Evolutionary conservation across 2,888 invertebrate genomes (phyloP).

Genomic region (Campopleginae sp.): DNA sequence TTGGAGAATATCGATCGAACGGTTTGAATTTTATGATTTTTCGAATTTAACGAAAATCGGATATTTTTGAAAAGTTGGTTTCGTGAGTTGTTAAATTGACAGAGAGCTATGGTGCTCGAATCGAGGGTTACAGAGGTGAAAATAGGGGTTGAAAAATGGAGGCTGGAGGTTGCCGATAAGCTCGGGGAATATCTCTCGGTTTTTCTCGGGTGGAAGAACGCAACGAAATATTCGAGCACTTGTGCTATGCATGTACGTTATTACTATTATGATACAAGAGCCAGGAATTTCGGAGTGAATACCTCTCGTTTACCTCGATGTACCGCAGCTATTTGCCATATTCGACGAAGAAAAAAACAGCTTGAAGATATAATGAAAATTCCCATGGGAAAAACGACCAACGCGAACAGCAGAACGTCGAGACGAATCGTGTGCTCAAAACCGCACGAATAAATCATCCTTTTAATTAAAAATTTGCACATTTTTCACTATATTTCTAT

Average conservation of each 20-base stretch:
- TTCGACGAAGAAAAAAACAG: conserved; percentile 7
- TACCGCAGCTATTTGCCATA: conserved; percentile 27
- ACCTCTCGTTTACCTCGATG: conserved; percentile 42
- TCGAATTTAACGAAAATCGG: too few species aligned
- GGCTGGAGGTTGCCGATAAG: conserved; percentile 20
- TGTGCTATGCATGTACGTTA: neutral
- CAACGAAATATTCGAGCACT: conserved; percentile 43
- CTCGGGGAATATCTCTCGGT: conserved; percentile 42
- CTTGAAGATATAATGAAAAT: conserved; percentile 16
- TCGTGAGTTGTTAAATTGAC: neutral
- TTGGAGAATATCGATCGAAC: too few species aligned
- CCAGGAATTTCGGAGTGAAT: conserved; percentile 48
- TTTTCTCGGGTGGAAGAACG: conserved; percentile 20
- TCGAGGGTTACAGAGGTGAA: neutral
- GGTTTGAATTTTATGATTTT: too few species aligned
- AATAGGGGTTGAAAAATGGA: conserved; percentile 13
- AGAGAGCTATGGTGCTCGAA: neutral
- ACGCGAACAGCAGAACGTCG: neutral
- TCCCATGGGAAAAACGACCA: neutral
- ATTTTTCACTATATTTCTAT: neutral
- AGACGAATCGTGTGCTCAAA: neutral
- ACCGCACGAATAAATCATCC: neutral
- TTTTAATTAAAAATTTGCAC: neutral
- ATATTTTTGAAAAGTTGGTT: neutral
- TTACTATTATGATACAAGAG: conserved; percentile 23